phyloP scores from a whole-genome alignment of 1,140 invertebrate genomes.

The Zaprionus lachaisei region DNA sequence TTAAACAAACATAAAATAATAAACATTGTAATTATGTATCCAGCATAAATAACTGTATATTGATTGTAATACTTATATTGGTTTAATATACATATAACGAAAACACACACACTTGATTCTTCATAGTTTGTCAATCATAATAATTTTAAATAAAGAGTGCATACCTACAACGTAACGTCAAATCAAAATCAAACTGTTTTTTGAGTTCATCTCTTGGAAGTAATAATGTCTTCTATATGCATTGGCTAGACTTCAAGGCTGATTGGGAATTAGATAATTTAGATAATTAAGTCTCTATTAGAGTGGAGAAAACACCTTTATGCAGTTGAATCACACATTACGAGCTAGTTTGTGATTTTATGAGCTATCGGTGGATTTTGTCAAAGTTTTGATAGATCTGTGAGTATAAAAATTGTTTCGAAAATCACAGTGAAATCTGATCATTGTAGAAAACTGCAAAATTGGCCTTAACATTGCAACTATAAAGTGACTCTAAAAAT shows the following conservation, averaged over 20 bases:
- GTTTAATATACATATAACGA: conserved; percentile 44
- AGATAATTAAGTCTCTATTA: conserved; percentile 1
- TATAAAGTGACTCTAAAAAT: neutral
- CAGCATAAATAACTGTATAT: conserved; percentile 60
- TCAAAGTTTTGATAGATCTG: conserved; percentile 3
- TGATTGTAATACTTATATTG: conserved; percentile 44
- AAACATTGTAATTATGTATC: conserved; percentile 74
- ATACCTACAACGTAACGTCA: conserved; percentile 82
- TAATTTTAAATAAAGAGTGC: conserved; percentile 59
- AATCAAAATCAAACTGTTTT: conserved; percentile 60
- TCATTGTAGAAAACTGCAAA: conserved; percentile 5
- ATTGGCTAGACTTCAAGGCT: conserved; percentile 2
- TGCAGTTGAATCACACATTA: neutral
- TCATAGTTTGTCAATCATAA: conserved; percentile 63
- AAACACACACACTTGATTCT: conserved; percentile 39
- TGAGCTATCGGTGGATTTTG: conserved; percentile 11
- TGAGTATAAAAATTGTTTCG: neutral
- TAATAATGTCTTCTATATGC: neutral
- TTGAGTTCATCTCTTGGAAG: neutral
- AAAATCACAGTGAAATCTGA: neutral
- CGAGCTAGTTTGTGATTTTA: conserved; percentile 10
- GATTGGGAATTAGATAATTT: neutral
- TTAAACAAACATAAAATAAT: conserved; percentile 28
- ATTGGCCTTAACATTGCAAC: neutral
- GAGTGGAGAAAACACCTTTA: neutral